Evolutionary conservation across 2,797 vertebrate species (phyloP).

Genomic region (Chanos chanos): DNA sequence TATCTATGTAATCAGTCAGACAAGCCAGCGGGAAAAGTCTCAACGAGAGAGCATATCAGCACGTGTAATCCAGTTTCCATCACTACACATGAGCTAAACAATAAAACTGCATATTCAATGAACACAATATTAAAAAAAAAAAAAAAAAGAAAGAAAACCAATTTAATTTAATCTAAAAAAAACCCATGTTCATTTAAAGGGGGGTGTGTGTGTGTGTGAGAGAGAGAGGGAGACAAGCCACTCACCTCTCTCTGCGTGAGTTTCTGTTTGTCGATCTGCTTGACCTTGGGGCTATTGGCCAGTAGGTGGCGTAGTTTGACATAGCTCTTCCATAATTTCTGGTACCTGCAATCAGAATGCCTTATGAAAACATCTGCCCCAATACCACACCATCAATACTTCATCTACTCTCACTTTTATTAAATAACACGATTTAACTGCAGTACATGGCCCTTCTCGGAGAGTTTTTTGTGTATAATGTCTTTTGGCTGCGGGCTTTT

Average conservation of each 20-base stretch:
- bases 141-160: too few relatives aligned
- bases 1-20: too few relatives aligned
- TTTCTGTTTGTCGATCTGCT: constrained; percentile 98
- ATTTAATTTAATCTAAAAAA: too few relatives aligned
- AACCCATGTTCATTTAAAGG: too few relatives aligned
- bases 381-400: constrained; percentile 55
- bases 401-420: constrained; percentile 43
- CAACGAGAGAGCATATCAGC: too few relatives aligned
- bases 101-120: too few relatives aligned
- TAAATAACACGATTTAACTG: constrained; percentile 52
- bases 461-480: constrained; percentile 37
- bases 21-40: too few relatives aligned
- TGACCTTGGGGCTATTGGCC: constrained; percentile 98
- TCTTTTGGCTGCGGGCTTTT: not conserved
- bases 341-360: constrained; percentile 76
- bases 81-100: too few relatives aligned
- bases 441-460: constrained; percentile 45
- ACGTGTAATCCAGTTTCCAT: too few relatives aligned
- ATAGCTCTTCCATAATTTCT: constrained; percentile 98
- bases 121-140: too few relatives aligned
- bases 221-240: constrained; percentile 1
- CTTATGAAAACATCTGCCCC: not conserved
- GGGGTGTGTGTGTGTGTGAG: not conserved
- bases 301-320: constrained; percentile 96
- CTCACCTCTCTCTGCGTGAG: constrained; percentile 93